phyloP scores from a whole-genome alignment of 30 jellyfish, hydroid and myxozoan genomes.

The Aurelia coerulea region DNA sequence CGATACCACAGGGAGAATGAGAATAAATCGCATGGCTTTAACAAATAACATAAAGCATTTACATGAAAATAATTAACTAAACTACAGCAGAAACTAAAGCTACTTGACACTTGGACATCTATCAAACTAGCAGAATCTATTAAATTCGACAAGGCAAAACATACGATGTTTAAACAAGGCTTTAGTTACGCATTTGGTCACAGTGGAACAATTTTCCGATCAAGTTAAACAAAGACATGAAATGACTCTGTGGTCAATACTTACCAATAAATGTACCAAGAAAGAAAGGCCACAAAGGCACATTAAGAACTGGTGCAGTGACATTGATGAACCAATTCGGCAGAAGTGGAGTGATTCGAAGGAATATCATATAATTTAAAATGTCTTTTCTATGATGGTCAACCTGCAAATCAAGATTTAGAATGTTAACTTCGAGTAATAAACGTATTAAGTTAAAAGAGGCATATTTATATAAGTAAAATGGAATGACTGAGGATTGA shows the following conservation, averaged over 20 bases:
- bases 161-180: too few species aligned
- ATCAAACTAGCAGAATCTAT: too few species aligned
- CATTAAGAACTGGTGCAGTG: slow-evolving; percentile 93
- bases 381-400: slow-evolving; percentile 74
- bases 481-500: background rate
- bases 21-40: too few species aligned
- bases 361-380: slow-evolving; percentile 80
- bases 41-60: too few species aligned
- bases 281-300: slow-evolving; percentile 82
- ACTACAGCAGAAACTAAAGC: too few species aligned
- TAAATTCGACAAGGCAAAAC: too few species aligned
- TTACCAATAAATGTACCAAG: slow-evolving; percentile 89
- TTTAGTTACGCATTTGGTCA: too few species aligned
- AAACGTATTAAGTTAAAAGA: background rate
- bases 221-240: too few species aligned
- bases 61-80: too few species aligned
- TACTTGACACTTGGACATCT: too few species aligned
- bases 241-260: background rate
- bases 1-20: too few species aligned
- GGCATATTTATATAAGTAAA: background rate
- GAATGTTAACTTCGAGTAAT: background rate
- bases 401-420: slow-evolving; percentile 38
- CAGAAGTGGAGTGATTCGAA: slow-evolving; percentile 88
- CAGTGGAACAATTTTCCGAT: too few species aligned
- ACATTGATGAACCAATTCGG: slow-evolving; percentile 97